Evolutionary conservation across 1,140 invertebrate genomes (phyloP).

Genomic region (Formica selysi): DNA sequence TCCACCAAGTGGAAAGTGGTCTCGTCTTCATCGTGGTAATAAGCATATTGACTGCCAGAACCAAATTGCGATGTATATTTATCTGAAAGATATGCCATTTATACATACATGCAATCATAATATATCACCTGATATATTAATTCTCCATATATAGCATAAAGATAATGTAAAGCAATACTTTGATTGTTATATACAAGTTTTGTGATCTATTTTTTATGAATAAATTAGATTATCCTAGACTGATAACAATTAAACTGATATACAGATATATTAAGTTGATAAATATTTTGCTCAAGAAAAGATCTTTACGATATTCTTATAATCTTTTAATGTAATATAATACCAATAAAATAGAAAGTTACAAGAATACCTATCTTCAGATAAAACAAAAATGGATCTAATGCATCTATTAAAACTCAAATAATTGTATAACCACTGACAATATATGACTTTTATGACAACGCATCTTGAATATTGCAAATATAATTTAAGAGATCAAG

Average conservation of each 20-base stretch:
- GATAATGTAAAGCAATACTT: neutral
- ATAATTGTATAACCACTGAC: neutral
- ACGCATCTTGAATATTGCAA: neutral
- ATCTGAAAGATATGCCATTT: conserved; percentile 87
- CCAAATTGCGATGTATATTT: conserved; percentile 99
- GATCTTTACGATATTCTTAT: no score
- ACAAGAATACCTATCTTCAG: neutral
- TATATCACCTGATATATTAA: neutral
- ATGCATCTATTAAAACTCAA: neutral
- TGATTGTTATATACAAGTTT: neutral
- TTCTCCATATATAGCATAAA: neutral
- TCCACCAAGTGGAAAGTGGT: conserved; percentile 99
- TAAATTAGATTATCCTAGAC: neutral
- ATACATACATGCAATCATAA: neutral
- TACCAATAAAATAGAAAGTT: neutral
- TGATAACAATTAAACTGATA: neutral
- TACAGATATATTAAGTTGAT: neutral
- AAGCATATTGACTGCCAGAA: conserved; percentile 97
- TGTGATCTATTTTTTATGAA: neutral
- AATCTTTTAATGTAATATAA: neutral
- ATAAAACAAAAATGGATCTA: neutral
- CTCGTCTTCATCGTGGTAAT: conserved; percentile 99
- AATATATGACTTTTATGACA: neutral
- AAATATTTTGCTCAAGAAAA: no score
- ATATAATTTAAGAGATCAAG: neutral